Percentiles rank a stretch among this genome's conserved stretches.
These are phyloP conservation scores for Atherix ibis DNA, from an alignment of 2,888 invertebrate species.

Conservation along the genomic window DNA sequence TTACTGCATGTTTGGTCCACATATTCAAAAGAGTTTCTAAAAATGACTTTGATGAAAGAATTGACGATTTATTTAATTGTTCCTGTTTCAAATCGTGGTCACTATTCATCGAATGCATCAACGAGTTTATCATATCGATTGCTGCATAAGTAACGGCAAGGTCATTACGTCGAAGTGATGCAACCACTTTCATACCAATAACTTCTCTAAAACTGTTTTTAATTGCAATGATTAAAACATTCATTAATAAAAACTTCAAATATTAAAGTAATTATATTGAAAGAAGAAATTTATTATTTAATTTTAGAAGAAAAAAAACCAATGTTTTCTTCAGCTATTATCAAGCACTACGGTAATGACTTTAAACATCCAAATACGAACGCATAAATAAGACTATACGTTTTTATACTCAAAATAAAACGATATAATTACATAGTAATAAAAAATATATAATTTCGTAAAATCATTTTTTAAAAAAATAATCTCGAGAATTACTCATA, in stretches of 20 bases:
- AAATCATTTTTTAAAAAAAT: slow-evolving; percentile 1
- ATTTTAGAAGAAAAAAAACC: no score
- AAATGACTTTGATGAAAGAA: slow-evolving; percentile 81
- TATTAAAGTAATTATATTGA: no score
- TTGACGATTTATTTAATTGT: slow-evolving; percentile 92
- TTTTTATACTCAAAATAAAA: neutral
- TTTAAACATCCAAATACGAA: no score
- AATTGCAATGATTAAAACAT: no score
- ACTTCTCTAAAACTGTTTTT: slow-evolving; percentile 87
- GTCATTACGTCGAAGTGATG: slow-evolving; percentile 72
- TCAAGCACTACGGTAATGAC: no score
- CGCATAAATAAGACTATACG: no score
- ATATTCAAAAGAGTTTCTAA: slow-evolving; percentile 84
- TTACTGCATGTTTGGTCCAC: slow-evolving; percentile 87
- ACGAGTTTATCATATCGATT: slow-evolving; percentile 89
- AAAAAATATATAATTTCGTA: neutral
- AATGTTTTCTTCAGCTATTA: no score
- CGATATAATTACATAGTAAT: no score
- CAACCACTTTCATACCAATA: slow-evolving; percentile 82
- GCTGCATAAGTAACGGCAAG: slow-evolving; percentile 90
- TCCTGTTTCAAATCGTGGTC: slow-evolving; percentile 95
- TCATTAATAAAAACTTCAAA: no score
- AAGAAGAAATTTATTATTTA: no score
- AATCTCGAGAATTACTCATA: slow-evolving; percentile 3
- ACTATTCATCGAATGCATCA: slow-evolving; percentile 97